Evolutionary conservation across 2,797 vertebrate genomes (phyloP).

Genomic region (Furcifer pardalis): DNA sequence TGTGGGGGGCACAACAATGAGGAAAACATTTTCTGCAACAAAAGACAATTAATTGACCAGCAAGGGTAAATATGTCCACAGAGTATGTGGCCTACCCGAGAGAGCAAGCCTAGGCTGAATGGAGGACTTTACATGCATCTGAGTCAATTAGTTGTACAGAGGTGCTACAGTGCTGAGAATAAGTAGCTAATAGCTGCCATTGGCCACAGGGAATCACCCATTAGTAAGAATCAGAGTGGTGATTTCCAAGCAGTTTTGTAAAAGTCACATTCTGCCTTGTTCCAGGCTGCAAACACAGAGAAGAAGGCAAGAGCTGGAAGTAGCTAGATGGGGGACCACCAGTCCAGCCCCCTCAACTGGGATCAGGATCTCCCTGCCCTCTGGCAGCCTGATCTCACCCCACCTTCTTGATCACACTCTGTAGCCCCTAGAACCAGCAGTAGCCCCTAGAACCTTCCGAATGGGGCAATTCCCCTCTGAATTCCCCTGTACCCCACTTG

Average conservation of each 20-base stretch:
- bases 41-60: conserved; percentile 32
- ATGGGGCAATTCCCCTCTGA: too few species aligned
- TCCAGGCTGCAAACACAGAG: not conserved
- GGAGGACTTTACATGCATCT: not conserved
- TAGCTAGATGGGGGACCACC: too few species aligned
- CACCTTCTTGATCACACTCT: too few species aligned
- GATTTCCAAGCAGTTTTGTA: not conserved
- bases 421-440: too few species aligned
- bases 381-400: too few species aligned
- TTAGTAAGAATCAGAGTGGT: not conserved
- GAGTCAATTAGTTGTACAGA: not conserved
- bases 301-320: not conserved
- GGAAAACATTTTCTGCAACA: conserved; percentile 2
- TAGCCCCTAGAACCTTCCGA: too few species aligned
- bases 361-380: too few species aligned
- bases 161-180: not conserved
- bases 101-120: not conserved
- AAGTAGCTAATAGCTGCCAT: not conserved
- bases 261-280: not conserved
- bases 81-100: not conserved
- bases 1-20: not conserved
- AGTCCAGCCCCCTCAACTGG: too few species aligned
- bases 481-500: too few species aligned
- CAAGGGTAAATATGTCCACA: not conserved
- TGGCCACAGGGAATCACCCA: not conserved